Evolutionary conservation across 2,888 invertebrate species (phyloP), one percentile per base, ranked within the genome.

Genomic region (Hecatera dysodea): DNA sequence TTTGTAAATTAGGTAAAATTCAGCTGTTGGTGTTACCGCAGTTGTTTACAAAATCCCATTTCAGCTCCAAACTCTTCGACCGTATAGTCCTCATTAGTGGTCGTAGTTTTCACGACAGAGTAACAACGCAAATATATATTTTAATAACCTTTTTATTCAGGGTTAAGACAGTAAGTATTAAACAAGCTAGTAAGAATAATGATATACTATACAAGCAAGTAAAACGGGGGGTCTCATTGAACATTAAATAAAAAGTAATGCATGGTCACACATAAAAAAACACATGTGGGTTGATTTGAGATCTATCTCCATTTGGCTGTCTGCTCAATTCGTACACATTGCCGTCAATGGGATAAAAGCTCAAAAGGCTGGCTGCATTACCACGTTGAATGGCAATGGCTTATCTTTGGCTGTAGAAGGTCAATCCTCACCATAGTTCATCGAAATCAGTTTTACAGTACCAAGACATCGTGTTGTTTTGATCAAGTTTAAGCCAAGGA

Each of bases 1-100:
- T 78, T 78, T 55, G 24, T 36, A 78, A 67, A 72, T 78, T 57
- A 61, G 56, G 52, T 55, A 39, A 62, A 56, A 77, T 72, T 64
- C 29, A n/a, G 48, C 48, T 53, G 60, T 67, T 78, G 44, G 22
- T 63, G 55, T 22, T n/a, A 72, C 52, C 81, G 22, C 56, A 53
- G 15, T 44, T 50, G 65, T 78, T 71, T 60, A 60, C 63, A 53
- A 61, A 57, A 81, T 52, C 42, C 46, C 42, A 57, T 67, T 78
- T 64, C 11, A 61, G 44, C 22, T 63, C 3, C 9, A 22, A 72
- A 78, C 52, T 81, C 78, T 78, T 55, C 24, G 12, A 60, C 59
- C 39, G 48, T 50, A 29, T 56, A 27, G 56, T 61, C 8, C 59
- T 39, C 69, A 48, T 61, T 62, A 53, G 46, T 55, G 62, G 50